Percentiles rank a stretch among this genome's conserved stretches.
Conservation (phyloP, 2,797 vertebrate genomes). For the Micromesistius poutassou region DNA sequence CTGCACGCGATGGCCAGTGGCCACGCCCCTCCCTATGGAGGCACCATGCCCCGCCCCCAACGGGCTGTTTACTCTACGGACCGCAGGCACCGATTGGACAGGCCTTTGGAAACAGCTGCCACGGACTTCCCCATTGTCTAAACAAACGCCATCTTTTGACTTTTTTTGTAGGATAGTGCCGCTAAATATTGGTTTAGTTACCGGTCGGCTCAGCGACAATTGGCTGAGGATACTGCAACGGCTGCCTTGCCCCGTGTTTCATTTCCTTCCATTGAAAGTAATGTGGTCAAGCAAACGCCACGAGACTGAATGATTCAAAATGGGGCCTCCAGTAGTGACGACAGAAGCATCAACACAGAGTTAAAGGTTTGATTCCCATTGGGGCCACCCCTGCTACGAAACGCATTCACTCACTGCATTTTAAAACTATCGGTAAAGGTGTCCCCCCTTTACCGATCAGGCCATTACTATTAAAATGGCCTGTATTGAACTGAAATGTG, state of each 20-base stretch:
- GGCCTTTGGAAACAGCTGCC: slow-evolving; percentile 66
- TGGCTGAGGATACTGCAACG: background rate
- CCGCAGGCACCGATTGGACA: slow-evolving; percentile 65
- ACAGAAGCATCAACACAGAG: background rate
- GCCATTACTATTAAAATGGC: no score
- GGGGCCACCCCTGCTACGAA: background rate
- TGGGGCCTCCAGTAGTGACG: background rate
- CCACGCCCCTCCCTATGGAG: slow-evolving; percentile 55
- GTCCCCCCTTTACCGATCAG: no score
- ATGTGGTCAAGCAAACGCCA: background rate
- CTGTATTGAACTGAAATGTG: background rate
- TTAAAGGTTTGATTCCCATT: background rate
- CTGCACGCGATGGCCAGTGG: slow-evolving; percentile 61
- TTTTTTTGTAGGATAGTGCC: no score
- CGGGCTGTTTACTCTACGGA: slow-evolving; percentile 57
- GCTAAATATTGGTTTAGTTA: no score
- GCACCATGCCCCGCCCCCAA: slow-evolving; percentile 49
- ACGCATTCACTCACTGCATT: background rate
- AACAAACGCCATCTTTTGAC: background rate
- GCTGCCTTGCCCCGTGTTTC: background rate
- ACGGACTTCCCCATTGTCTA: slow-evolving; percentile 6
- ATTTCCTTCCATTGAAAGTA: background rate
- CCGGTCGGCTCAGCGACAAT: no score
- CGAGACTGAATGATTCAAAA: background rate
- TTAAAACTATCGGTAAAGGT: background rate